These are phyloP conservation scores for Limnephilus auricula DNA, from an alignment of 2,888 invertebrate species.

Conservation along the genomic window DNA sequence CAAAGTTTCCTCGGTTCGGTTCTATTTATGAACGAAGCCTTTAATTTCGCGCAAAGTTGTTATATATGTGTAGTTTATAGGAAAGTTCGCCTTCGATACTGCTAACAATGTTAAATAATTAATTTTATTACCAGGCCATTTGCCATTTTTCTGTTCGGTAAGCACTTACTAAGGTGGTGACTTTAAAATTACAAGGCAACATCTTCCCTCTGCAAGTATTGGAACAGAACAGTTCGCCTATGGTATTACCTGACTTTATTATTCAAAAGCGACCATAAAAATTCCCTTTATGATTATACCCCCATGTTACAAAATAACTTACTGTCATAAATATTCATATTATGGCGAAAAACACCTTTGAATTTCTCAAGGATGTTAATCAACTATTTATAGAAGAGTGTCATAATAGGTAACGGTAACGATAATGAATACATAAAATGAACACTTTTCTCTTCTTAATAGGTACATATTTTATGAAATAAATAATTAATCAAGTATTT, in stretches of 20 bases:
- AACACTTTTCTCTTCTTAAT: too few species aligned
- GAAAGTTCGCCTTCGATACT: constrained; percentile 25
- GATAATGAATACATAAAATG: too few species aligned
- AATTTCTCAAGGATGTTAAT: not conserved
- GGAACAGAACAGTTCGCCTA: not conserved
- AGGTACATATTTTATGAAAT: too few species aligned
- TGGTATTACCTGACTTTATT: not conserved
- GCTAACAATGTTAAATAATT: constrained; percentile 30
- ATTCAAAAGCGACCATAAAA: not conserved
- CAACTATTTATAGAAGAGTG: too few species aligned
- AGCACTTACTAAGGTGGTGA: constrained; percentile 38
- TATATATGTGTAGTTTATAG: not conserved
- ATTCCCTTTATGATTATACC: not conserved
- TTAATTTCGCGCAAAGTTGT: constrained; percentile 22
- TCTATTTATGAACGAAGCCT: constrained; percentile 19
- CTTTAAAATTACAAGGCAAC: constrained; percentile 48
- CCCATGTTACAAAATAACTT: not conserved
- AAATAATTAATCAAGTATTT: too few species aligned
- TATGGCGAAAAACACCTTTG: not conserved
- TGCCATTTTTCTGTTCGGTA: constrained; percentile 10
- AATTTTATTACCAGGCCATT: not conserved
- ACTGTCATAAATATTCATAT: not conserved
- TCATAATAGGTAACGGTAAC: too few species aligned
- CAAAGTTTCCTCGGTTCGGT: not conserved
- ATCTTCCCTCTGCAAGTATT: constrained; percentile 10